These are phyloP conservation scores for Paracyclopina nana DNA, from an alignment of 1,140 invertebrate genomes.

Conservation along the genomic window DNA sequence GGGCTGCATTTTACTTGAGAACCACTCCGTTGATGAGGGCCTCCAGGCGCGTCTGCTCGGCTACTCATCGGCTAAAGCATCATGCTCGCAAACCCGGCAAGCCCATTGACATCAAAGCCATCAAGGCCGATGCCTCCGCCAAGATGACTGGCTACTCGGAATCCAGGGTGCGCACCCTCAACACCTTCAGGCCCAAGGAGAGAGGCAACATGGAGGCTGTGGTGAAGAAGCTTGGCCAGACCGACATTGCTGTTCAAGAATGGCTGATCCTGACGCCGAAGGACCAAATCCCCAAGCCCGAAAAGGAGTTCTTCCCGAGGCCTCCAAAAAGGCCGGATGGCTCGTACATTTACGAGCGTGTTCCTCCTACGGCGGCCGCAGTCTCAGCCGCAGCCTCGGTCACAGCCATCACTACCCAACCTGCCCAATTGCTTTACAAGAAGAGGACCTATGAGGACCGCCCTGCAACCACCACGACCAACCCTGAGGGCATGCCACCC, in stretches of 20 bases:
- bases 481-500: not conserved
- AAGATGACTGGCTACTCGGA: not conserved
- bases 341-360: slow-evolving; percentile 12
- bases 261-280: slow-evolving; percentile 13
- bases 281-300: not conserved
- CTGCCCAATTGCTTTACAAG: slow-evolving; percentile 12
- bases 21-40: slow-evolving; percentile 10
- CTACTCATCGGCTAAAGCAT: not conserved
- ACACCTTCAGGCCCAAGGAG: slow-evolving; percentile 4
- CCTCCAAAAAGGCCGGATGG: slow-evolving; percentile 14
- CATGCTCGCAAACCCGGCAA: slow-evolving; percentile 6
- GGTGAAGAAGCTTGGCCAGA: slow-evolving; percentile 2
- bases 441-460: slow-evolving; percentile 12
- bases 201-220: slow-evolving; percentile 10
- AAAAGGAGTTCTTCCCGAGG: slow-evolving; percentile 11
- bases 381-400: not conserved
- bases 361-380: not conserved
- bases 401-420: not conserved
- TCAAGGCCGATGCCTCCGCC: slow-evolving; percentile 8
- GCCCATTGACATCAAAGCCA: slow-evolving; percentile 9
- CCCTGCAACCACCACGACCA: not conserved
- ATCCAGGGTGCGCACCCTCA: not conserved
- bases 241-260: slow-evolving; percentile 3
- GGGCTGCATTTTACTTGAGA: slow-evolving; percentile 10
- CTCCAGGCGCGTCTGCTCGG: slow-evolving; percentile 6